These are phyloP conservation scores for Lasiurus cinereus DNA, from an alignment of 2,113 vertebrate species.

Conservation along the genomic window DNA sequence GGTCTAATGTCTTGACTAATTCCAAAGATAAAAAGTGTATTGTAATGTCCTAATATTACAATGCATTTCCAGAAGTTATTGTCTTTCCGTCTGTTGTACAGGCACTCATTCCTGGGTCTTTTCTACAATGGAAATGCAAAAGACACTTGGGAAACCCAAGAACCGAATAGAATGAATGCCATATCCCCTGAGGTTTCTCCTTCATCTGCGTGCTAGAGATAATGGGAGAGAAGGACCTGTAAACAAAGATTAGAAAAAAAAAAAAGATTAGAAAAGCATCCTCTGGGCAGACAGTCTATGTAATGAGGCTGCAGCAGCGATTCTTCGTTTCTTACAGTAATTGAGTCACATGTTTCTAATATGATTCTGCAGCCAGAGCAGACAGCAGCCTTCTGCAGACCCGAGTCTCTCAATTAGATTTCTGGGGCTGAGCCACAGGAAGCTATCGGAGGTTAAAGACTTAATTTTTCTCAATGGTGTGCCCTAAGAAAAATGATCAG, in stretches of 20 bases:
- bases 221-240: not conserved
- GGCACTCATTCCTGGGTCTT: conserved; percentile 28
- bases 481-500: conserved; percentile 61
- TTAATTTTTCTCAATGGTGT: conserved; percentile 77
- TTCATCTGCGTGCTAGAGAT: conserved; percentile 63
- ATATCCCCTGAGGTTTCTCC: conserved; percentile 13
- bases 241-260: conserved; percentile 64
- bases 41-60: not conserved
- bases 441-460: conserved; percentile 76
- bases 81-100: not conserved
- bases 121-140: conserved; percentile 58
- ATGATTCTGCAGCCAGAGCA: conserved; percentile 67
- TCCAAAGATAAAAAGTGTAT: not conserved
- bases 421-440: conserved; percentile 67
- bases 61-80: not conserved
- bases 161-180: conserved; percentile 70
- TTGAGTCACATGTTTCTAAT: conserved; percentile 68
- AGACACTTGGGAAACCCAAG: conserved; percentile 55
- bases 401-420: conserved; percentile 68
- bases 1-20: not conserved
- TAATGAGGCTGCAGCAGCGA: conserved; percentile 40
- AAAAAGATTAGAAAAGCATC: conserved; percentile 53
- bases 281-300: not conserved
- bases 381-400: conserved; percentile 62
- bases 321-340: conserved; percentile 71